Evolutionary conservation across 1,140 invertebrate genomes (phyloP).

Genomic region (Conus ventricosus): DNA sequence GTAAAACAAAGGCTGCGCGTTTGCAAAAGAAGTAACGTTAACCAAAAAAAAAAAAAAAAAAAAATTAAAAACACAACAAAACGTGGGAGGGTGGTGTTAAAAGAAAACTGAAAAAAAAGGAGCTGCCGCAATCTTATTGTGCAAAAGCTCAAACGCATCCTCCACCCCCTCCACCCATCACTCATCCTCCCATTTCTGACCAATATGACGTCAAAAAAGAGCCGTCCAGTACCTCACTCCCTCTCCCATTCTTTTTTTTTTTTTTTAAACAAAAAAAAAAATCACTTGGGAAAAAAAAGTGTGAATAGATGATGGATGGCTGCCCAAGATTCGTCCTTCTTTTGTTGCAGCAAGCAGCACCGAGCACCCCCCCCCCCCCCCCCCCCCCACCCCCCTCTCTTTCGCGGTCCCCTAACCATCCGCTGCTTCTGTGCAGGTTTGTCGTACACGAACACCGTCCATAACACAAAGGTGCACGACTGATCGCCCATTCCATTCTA

Average conservation of each 20-base stretch:
- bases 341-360: neutral
- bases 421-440: constrained; percentile 20
- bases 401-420: neutral
- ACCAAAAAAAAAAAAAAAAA: too few species aligned
- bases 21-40: neutral
- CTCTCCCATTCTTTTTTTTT: too few species aligned
- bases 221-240: too few species aligned
- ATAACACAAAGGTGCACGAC: constrained; percentile 20
- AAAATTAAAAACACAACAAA: too few species aligned
- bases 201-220: too few species aligned
- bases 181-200: too few species aligned
- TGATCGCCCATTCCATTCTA: neutral
- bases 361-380: neutral
- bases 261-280: neutral
- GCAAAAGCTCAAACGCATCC: neutral
- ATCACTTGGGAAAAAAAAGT: neutral
- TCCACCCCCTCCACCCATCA: neutral
- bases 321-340: neutral
- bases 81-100: neutral
- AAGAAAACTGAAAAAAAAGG: neutral
- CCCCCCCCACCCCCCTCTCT: neutral
- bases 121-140: too few species aligned
- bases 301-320: neutral
- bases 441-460: neutral
- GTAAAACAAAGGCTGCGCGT: too few species aligned